Evolutionary conservation across 2,797 vertebrate genomes (phyloP), one percentile per base, ranked within the genome.

Genomic region (Somateria mollissima): DNA sequence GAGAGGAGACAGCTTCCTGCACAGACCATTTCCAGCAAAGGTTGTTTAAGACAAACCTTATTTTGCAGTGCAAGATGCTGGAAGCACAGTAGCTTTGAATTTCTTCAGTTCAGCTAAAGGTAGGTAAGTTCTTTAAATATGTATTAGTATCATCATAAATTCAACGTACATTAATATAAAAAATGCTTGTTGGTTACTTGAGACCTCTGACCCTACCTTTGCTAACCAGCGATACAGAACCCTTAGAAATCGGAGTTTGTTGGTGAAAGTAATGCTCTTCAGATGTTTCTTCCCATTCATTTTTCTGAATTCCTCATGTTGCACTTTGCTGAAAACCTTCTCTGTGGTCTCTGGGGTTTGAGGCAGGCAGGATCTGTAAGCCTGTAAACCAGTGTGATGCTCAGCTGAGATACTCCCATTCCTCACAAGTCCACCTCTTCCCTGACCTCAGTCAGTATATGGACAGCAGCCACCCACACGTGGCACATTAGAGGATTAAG

Each of bases 41-140:
- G 5, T 53, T 94, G 45, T 64, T 95, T 84, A 79, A 93, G 60
- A 77, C 21, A 86, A 87, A 77, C 30, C 92, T 92, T 58, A 41
- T 60, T 64, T 82, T 67, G 13, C 32, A 41, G 57, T 74, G 45
- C 65, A 79, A 80, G 74, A 83, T 80, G 58, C 37, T 90, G 66
- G 56, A 91, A 90, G 53, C 43, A n/a, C 16, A 41, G n/a, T 13
- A 93, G 39, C 43, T 90, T 95, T 90, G 67, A 49, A 8, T 87
- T 88, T 84, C 74, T 74, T 67, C 74, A 67, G 64, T 73, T 84
- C 77, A 84, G 39, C 61, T 74, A 57, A 91, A 64, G 19, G 19
- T 64, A 92, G 20, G 36, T 56, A 82, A 92, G 65, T 79, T 93
- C 72, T 92, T 95, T 84, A 94, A 95, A 89, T 90, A 95, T 51